Evolutionary conservation across 2,113 vertebrate species (phyloP).

Genomic region (Protobothrops flavoviridis): DNA sequence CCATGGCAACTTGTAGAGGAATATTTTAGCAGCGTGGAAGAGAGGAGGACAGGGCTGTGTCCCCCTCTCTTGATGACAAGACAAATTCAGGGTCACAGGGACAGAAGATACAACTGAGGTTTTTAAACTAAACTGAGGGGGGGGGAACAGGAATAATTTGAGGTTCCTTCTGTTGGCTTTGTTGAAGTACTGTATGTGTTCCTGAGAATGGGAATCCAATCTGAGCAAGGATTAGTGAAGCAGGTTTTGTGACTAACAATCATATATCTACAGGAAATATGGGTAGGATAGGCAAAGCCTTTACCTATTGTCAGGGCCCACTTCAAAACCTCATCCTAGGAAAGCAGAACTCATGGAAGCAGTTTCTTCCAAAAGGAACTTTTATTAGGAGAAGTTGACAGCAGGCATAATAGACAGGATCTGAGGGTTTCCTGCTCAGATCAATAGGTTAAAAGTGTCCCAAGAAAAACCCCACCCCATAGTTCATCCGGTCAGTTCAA

Average conservation of each 20-base stretch:
- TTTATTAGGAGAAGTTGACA: no score
- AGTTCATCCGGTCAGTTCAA: no score
- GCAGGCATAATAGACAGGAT: no score
- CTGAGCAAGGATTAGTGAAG: neutral
- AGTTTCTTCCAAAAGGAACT: no score
- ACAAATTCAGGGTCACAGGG: neutral
- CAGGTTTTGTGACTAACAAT: neutral
- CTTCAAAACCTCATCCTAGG: no score
- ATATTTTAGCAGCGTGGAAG: neutral
- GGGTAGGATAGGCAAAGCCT: neutral
- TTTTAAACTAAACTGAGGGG: neutral
- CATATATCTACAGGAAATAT: neutral
- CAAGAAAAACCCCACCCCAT: no score
- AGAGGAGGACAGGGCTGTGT: neutral
- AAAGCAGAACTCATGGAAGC: no score
- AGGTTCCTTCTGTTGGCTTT: neutral
- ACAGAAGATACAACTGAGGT: neutral
- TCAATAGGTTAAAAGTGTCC: no score
- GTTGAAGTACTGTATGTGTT: neutral
- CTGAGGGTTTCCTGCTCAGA: no score
- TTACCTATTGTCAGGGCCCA: neutral
- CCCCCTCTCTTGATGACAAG: neutral
- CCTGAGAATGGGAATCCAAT: neutral
- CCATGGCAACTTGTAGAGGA: neutral
- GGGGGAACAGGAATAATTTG: neutral